Evolutionary conservation across 37 sponge, comb jelly and placozoan genomes (phyloP), one percentile per base, ranked within the genome.

Genomic region (Beroe forskalii): DNA sequence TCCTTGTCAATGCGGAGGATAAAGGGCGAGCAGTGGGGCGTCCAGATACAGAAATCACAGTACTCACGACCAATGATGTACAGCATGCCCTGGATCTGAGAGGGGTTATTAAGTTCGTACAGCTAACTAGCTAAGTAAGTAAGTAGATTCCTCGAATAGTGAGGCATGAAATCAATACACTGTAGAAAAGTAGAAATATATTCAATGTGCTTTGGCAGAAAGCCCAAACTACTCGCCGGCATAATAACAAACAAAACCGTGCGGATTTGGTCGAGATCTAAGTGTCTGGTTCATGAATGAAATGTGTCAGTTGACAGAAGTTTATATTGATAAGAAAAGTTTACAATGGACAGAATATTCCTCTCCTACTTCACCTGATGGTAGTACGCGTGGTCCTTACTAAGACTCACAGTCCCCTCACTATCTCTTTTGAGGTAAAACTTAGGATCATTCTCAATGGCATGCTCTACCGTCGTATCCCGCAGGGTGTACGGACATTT

Each of bases 21-120:
- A 24, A 28, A 41, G 55, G 86, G 86, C n/a, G 40, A 43, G 4
- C 38, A 80, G 8, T 42, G 38, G 2, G 86, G 86, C 9, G 30
- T 42, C 86, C 86, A 80, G 30, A 80, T 37, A 80, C 86, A 80
- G 55, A 80, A 43, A 42, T 80, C 86, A 80, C 86, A 80, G 55
- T 80, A 80, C 55, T 80, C 86, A 12, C 86, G 23, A 1, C 31
- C 86, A 19, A 80, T 80, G 22, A 80, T 80, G 86, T 80, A 44
- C 23, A 80, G 55, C 86, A 80, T 80, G 4, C 86, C 86, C 42
- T 80, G 86, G 37, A 80, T 80, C 86, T 80, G 55, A 36, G 76
- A 38, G 40, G 20, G 22, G 8, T 32, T 48, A 6, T 48, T 12
- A n/a, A n/a, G n/a, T n/a, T n/a, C n/a, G n/a, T n/a, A n/a, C n/a